These are phyloP conservation scores for Channallabes apus DNA, from an alignment of 2,797 vertebrate species.

Conservation along the genomic window DNA sequence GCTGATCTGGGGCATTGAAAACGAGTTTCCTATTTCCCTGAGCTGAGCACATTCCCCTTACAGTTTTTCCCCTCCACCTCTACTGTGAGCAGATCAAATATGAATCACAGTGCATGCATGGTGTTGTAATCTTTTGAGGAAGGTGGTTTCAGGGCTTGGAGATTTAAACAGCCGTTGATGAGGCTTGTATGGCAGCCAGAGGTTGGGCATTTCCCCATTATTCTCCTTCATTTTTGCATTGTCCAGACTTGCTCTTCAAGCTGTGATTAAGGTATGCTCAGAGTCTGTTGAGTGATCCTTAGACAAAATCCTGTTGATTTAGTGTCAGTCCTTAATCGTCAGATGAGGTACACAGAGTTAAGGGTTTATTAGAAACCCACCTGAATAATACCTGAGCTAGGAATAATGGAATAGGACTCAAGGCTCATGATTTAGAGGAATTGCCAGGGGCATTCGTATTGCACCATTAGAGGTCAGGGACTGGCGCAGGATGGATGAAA, in stretches of 20 bases:
- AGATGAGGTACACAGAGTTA: background rate
- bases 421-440: too few relatives aligned
- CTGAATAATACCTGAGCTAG: too few relatives aligned
- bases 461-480: too few relatives aligned
- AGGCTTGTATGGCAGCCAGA: constrained; percentile 67
- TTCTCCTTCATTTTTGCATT: constrained; percentile 56
- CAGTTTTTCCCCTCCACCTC: constrained; percentile 19
- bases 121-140: constrained; percentile 63
- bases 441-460: too few relatives aligned
- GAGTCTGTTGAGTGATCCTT: constrained; percentile 44
- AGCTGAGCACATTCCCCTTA: constrained; percentile 44
- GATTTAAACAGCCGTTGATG: constrained; percentile 70
- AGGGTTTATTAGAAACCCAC: background rate
- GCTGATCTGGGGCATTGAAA: constrained; percentile 66
- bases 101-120: constrained; percentile 66
- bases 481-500: too few relatives aligned
- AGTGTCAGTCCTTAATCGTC: background rate
- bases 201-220: constrained; percentile 61
- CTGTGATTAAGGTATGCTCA: constrained; percentile 5
- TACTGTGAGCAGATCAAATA: constrained; percentile 63
- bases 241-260: constrained; percentile 48
- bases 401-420: too few relatives aligned
- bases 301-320: background rate
- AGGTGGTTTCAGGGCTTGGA: constrained; percentile 65
- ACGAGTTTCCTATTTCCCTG: constrained; percentile 66